phyloP scores from a whole-genome alignment of 2,888 invertebrate species.

The Netelia fuscicornis region DNA sequence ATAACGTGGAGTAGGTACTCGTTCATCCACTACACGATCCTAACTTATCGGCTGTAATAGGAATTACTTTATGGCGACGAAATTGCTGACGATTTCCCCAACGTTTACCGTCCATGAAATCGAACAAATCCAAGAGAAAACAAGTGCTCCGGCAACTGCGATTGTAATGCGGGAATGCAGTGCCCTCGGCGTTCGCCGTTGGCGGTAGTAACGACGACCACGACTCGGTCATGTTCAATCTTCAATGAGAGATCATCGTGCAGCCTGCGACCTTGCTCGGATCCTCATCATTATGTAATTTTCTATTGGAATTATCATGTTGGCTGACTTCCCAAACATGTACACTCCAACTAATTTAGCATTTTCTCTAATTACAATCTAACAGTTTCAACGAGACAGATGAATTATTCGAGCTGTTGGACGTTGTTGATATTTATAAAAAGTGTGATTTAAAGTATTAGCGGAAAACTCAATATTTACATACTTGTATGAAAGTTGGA shows the following conservation, averaged over 20 bases:
- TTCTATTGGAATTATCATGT: no score
- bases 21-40: no score
- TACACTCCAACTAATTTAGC: no score
- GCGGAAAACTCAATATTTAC: not conserved
- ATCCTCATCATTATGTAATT: no score
- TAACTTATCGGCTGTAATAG: not conserved
- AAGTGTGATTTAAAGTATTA: not conserved
- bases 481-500: not conserved
- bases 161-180: slow-evolving; percentile 27
- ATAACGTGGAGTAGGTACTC: no score
- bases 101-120: not conserved
- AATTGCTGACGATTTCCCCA: not conserved
- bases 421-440: not conserved
- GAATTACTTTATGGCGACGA: not conserved
- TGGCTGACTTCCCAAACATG: no score
- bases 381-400: not conserved
- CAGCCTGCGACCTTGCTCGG: slow-evolving; percentile 1
- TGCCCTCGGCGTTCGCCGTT: slow-evolving; percentile 18
- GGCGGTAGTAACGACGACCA: not conserved
- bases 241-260: slow-evolving; percentile 26
- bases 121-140: not conserved
- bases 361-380: not conserved
- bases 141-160: slow-evolving; percentile 17
- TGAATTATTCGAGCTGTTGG: not conserved
- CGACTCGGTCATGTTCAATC: not conserved